Evolutionary conservation across 30 jellyfish, hydroid and myxozoan species (phyloP).

Genomic region (Mastigias papua): DNA sequence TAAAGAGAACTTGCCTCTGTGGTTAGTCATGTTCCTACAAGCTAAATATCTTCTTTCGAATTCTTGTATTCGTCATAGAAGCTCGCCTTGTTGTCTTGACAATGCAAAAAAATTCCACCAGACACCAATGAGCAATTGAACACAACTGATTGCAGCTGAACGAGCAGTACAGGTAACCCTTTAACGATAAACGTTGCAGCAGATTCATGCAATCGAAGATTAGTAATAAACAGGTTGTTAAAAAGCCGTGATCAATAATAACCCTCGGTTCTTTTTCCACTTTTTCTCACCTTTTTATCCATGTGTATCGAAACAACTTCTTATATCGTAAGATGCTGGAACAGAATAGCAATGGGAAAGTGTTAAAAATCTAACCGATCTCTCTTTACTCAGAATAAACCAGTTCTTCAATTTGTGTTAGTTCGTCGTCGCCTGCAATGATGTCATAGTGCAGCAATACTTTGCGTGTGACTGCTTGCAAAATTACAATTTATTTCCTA

Average conservation of each 20-base stretch:
- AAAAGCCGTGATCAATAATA: background rate
- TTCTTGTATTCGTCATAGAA: background rate
- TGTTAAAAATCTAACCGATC: background rate
- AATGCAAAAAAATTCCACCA: background rate
- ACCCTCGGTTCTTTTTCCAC: background rate
- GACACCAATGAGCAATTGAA: background rate
- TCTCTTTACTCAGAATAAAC: background rate
- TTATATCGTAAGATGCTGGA: background rate
- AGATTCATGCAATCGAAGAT: background rate
- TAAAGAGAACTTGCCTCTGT: slow-evolving; percentile 11
- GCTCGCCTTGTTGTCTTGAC: background rate
- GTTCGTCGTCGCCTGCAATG: too few relatives aligned
- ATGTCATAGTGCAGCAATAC: background rate
- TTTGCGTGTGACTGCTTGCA: background rate
- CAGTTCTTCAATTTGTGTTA: background rate
- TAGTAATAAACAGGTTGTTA: background rate
- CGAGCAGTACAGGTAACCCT: background rate
- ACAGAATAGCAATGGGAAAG: too few relatives aligned
- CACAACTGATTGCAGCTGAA: background rate
- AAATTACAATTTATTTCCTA: background rate
- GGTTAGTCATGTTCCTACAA: background rate
- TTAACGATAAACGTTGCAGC: background rate
- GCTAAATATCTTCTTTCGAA: background rate
- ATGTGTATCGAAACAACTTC: background rate
- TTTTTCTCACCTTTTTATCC: background rate